These are phyloP conservation scores for Proales similis DNA, from an alignment of 1,140 invertebrate species.

Conservation along the genomic window DNA sequence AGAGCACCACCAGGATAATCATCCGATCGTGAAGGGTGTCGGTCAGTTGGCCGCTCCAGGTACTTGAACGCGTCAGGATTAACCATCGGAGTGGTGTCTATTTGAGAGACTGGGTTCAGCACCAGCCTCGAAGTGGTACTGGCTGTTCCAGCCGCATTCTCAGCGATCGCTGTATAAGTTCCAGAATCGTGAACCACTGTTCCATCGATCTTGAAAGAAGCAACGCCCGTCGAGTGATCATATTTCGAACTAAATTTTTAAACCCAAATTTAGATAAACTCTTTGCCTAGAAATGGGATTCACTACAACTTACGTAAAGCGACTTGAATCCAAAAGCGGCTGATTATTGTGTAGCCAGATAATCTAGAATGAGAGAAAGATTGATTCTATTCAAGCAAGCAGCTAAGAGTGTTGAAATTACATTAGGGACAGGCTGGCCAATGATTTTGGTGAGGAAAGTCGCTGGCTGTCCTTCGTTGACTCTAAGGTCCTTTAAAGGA, in stretches of 20 bases:
- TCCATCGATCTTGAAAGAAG: constrained; percentile 13
- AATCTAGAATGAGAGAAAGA: background rate
- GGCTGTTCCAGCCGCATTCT: constrained; percentile 12
- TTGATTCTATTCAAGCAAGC: background rate
- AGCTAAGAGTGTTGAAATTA: background rate
- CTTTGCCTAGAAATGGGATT: background rate
- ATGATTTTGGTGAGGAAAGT: constrained; percentile 45
- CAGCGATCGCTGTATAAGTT: constrained; percentile 31
- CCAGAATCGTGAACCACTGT: background rate
- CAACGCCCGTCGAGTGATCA: constrained; percentile 22
- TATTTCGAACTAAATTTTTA: background rate
- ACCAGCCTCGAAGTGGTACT: background rate
- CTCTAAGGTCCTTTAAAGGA: constrained; percentile 52
- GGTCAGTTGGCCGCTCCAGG: background rate
- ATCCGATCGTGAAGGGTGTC: background rate
- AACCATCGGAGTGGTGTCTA: constrained; percentile 25
- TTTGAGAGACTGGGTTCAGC: constrained; percentile 1
- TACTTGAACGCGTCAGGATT: constrained; percentile 12
- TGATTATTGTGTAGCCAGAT: constrained; percentile 25
- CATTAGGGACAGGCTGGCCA: constrained; percentile 28
- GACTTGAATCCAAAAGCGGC: constrained; percentile 20
- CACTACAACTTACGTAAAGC: background rate
- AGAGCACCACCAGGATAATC: background rate
- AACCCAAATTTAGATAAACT: background rate
- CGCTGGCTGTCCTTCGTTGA: constrained; percentile 60